Conservation (phyloP, 2,113 vertebrate species). For the Corythornis madagascariensis region DNA sequence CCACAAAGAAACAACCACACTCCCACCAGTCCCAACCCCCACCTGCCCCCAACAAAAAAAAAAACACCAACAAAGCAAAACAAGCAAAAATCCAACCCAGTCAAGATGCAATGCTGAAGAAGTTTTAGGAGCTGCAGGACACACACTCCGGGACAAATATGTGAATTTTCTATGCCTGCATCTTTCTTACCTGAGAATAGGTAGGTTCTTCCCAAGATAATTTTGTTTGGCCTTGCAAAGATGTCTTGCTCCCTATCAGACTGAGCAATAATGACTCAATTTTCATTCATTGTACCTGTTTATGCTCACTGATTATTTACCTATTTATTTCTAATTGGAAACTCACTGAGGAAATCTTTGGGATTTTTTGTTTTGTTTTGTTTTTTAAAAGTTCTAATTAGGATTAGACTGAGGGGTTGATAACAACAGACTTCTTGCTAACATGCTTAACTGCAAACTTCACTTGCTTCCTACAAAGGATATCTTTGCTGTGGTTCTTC, state of each 20-base stretch:
- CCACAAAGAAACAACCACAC: no score
- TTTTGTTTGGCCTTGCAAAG: not conserved
- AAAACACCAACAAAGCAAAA: not conserved
- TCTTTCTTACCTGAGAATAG: not conserved
- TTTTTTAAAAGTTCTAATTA: not conserved
- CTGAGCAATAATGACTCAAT: not conserved
- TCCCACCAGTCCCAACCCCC: not conserved
- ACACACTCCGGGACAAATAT: not conserved
- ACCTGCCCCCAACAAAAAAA: no score
- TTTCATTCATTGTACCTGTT: not conserved
- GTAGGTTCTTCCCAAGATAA: not conserved
- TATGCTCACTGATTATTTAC: not conserved
- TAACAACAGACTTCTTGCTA: not conserved
- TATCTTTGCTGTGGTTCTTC: not conserved
- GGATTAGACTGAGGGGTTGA: accelerated
- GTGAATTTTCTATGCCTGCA: not conserved
- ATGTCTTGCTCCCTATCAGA: not conserved
- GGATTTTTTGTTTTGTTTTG: not conserved
- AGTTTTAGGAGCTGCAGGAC: not conserved
- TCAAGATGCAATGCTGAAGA: not conserved
- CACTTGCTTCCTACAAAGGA: not conserved
- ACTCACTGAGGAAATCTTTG: not conserved
- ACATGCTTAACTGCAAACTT: not conserved
- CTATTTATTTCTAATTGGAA: not conserved
- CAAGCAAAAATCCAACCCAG: not conserved